phyloP scores from a whole-genome alignment of 2,797 vertebrate species.

The Chiloscyllium punctatum region DNA sequence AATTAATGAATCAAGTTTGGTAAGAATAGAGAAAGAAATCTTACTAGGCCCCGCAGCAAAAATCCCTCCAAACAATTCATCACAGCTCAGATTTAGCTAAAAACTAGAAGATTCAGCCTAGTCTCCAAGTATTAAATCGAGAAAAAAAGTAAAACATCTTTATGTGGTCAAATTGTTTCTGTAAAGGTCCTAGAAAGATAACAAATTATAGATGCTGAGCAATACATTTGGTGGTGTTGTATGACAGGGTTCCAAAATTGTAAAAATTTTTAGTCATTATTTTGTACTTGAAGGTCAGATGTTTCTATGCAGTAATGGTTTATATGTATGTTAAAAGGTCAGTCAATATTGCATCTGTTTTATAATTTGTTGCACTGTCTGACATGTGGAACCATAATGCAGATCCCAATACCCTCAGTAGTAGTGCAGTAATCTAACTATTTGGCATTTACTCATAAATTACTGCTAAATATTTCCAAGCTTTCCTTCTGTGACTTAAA shows the following conservation, averaged over 20 bases:
- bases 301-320: neutral
- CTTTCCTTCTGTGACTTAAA: neutral
- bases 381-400: neutral
- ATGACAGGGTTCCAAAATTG: neutral
- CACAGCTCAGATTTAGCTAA: no score
- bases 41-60: no score
- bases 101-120: no score
- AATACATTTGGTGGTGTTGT: neutral
- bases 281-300: constrained; percentile 18
- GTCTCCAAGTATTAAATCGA: neutral
- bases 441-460: neutral
- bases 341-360: neutral
- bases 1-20: no score
- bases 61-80: no score
- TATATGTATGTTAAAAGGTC: constrained; percentile 25
- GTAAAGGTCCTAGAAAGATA: neutral
- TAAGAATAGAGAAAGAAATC: no score
- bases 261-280: neutral
- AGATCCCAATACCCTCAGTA: neutral
- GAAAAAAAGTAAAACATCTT: neutral
- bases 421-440: neutral
- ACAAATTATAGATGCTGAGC: neutral
- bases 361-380: neutral
- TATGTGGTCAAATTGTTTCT: neutral
- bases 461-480: neutral